Evolutionary conservation across 2,888 invertebrate species (phyloP).

Genomic region (Loripinus fragilis): DNA sequence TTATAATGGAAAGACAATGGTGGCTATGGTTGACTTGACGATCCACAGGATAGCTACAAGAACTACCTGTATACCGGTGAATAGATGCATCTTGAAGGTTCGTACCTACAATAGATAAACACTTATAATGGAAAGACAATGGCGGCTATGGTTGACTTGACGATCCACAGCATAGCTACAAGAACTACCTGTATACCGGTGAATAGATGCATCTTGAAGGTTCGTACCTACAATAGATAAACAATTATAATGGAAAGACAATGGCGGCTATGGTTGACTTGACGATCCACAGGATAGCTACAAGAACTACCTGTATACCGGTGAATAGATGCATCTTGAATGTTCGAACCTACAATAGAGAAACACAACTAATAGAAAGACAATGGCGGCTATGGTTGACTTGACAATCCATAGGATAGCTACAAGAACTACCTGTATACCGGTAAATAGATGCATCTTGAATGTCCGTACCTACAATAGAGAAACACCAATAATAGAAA

Average conservation of each 20-base stretch:
- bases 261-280: conserved; percentile 95
- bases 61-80: too few species aligned
- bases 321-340: conserved; percentile 97
- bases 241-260: too few species aligned
- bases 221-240: too few species aligned
- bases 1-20: conserved; percentile 94
- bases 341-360: conserved; percentile 92
- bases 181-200: conserved; percentile 94
- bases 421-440: conserved; percentile 92
- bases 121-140: conserved; percentile 94
- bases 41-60: conserved; percentile 92
- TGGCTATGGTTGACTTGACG: conserved; percentile 94
- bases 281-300: conserved; percentile 92
- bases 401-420: conserved; percentile 93
- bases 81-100: too few species aligned
- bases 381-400: conserved; percentile 94
- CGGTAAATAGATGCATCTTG: conserved; percentile 96
- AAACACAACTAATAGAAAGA: conserved; percentile 91
- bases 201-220: too few species aligned
- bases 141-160: too few species aligned
- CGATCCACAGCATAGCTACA: too few species aligned
- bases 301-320: conserved; percentile 90
- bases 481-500: conserved; percentile 91
- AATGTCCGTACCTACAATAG: conserved; percentile 90
- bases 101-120: too few species aligned